Conservation (phyloP, 2,113 vertebrate species). For the Philantomba maxwellii region DNA sequence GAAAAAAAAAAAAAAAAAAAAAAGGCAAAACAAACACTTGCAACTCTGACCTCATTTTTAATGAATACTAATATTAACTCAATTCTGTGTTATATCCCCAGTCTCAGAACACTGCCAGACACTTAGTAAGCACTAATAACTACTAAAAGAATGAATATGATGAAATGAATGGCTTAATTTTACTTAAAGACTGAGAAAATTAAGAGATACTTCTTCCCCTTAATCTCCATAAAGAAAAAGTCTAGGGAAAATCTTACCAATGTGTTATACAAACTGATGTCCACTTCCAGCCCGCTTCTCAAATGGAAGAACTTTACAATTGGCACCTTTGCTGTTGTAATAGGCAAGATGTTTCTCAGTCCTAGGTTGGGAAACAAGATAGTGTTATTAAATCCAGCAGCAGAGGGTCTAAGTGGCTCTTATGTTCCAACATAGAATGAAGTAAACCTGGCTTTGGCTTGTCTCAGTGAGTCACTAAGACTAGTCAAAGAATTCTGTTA, state of each 20-base stretch:
- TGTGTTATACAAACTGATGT: conserved; percentile 97
- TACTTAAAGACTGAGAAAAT: neutral
- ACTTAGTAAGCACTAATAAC: neutral
- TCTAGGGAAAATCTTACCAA: conserved; percentile 81
- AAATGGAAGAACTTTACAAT: conserved; percentile 95
- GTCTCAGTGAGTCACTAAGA: neutral
- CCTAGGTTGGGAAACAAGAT: conserved; percentile 75
- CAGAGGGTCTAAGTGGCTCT: neutral
- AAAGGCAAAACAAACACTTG: neutral
- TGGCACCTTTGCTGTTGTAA: conserved; percentile 96
- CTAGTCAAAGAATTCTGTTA: neutral
- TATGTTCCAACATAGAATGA: neutral
- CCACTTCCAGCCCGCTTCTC: conserved; percentile 92
- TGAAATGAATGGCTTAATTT: neutral
- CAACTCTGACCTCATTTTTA: neutral
- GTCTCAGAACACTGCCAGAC: neutral
- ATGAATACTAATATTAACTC: neutral
- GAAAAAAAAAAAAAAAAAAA: no score
- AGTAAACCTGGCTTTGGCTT: neutral
- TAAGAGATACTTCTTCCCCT: neutral
- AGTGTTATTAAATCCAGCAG: neutral
- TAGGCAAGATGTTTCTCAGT: conserved; percentile 92
- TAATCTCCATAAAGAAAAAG: neutral
- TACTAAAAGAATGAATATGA: neutral
- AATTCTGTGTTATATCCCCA: neutral